phyloP scores from a whole-genome alignment of 2,797 vertebrate species.

The Microctenopoma stevenorrisi region DNA sequence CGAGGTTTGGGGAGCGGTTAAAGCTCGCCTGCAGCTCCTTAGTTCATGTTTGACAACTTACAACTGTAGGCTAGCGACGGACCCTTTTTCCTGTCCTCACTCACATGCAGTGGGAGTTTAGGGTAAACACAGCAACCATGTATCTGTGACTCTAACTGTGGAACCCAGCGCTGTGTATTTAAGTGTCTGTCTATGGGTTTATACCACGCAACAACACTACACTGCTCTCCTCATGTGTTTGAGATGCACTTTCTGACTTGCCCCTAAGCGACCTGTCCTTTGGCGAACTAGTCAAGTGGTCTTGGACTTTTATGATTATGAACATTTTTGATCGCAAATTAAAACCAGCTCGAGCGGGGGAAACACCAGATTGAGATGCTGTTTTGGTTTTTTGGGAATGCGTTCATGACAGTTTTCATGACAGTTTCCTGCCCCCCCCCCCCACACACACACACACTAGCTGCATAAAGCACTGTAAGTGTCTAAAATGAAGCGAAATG shows the following conservation, averaged over 20 bases:
- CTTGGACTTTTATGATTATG: conserved; percentile 32
- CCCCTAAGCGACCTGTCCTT: neutral
- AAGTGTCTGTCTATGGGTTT: neutral
- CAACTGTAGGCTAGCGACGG: neutral
- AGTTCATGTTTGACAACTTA: neutral
- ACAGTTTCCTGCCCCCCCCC: too few species aligned
- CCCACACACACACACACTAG: too few species aligned
- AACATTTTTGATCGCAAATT: conserved; percentile 58
- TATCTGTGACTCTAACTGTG: neutral
- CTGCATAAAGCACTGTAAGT: neutral
- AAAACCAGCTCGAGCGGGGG: conserved; percentile 20
- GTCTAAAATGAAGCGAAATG: neutral
- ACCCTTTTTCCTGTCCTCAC: neutral
- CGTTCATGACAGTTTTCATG: conserved; percentile 40
- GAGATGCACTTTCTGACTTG: conserved; percentile 8
- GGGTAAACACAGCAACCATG: neutral
- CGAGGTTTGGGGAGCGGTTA: neutral
- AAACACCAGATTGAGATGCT: conserved; percentile 50
- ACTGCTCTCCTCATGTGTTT: too few species aligned
- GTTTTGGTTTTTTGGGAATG: conserved; percentile 59
- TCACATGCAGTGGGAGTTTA: neutral
- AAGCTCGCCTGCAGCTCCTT: neutral
- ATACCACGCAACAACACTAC: conserved; percentile 8
- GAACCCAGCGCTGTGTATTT: neutral
- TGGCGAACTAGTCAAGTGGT: conserved; percentile 25